phyloP scores from a whole-genome alignment of 2,888 invertebrate species.

The Cephus pygmeus region DNA sequence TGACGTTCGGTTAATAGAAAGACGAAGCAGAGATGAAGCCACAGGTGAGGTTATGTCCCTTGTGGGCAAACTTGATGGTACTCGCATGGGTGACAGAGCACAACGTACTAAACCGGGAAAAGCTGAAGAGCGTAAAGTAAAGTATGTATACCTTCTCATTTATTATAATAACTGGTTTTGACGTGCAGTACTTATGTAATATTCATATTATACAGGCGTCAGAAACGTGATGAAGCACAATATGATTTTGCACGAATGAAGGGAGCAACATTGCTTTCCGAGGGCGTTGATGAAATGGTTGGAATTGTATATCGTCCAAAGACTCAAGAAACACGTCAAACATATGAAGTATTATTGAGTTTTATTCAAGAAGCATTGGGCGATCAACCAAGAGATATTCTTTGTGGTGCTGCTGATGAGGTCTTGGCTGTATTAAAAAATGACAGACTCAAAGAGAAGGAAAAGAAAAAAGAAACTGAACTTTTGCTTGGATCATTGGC shows the following conservation, averaged over 20 bases:
- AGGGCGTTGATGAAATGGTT: conserved; percentile 91
- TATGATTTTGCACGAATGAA: conserved; percentile 92
- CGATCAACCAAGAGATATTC: conserved; percentile 95
- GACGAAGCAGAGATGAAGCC: conserved; percentile 97
- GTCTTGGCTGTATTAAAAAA: conserved; percentile 94
- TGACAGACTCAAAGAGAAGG: conserved; percentile 92
- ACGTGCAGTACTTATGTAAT: not conserved
- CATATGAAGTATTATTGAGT: conserved; percentile 94
- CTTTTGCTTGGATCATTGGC: conserved; percentile 82
- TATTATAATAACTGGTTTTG: not conserved
- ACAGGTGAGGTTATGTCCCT: conserved; percentile 98
- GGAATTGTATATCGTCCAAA: conserved; percentile 96
- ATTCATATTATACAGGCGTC: conserved; percentile 70
- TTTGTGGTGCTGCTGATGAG: conserved; percentile 99
- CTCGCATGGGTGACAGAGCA: conserved; percentile 96
- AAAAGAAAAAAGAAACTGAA: conserved; percentile 93
- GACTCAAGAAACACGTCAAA: conserved; percentile 97
- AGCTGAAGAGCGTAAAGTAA: conserved; percentile 92
- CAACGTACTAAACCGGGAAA: conserved; percentile 93
- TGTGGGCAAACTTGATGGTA: conserved; percentile 88
- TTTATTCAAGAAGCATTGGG: conserved; percentile 98
- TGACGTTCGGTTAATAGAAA: conserved; percentile 96
- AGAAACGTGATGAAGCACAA: conserved; percentile 92
- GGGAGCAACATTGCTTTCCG: conserved; percentile 85
- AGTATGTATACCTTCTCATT: conserved; percentile 70